phyloP scores from a whole-genome alignment of 1,140 invertebrate species.

The Euwallacea similis region DNA sequence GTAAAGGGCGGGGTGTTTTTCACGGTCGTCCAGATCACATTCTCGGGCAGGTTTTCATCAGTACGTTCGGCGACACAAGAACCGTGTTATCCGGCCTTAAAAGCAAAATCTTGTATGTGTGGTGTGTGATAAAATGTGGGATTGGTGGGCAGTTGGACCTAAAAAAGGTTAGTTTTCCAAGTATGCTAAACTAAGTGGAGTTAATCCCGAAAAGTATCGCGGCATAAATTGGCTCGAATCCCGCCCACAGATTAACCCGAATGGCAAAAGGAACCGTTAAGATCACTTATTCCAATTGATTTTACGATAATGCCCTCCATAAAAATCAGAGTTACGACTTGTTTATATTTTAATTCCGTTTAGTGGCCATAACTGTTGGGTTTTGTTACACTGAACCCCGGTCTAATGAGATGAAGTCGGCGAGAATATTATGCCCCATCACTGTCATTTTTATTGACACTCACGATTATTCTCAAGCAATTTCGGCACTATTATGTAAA shows the following conservation, averaged over 20 bases:
- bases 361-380: conserved; percentile 37
- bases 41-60: too few relatives aligned
- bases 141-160: too few relatives aligned
- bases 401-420: conserved; percentile 32
- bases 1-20: too few relatives aligned
- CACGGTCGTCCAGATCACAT: too few relatives aligned
- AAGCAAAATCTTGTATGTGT: too few relatives aligned
- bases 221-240: too few relatives aligned
- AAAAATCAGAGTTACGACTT: conserved; percentile 36
- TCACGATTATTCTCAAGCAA: conserved; percentile 31
- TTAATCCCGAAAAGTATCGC: too few relatives aligned
- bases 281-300: conserved; percentile 37
- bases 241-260: conserved; percentile 9
- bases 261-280: conserved; percentile 19
- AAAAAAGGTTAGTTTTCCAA: too few relatives aligned
- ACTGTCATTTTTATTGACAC: conserved; percentile 37
- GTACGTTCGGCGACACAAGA: too few relatives aligned
- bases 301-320: conserved; percentile 35
- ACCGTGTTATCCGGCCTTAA: too few relatives aligned
- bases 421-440: conserved; percentile 34
- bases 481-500: conserved; percentile 36
- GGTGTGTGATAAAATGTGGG: too few relatives aligned
- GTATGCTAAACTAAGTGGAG: too few relatives aligned
- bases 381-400: conserved; percentile 35
- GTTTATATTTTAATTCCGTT: conserved; percentile 38